phyloP scores from a whole-genome alignment of 2,797 vertebrate genomes.

The Helostoma temminkii region DNA sequence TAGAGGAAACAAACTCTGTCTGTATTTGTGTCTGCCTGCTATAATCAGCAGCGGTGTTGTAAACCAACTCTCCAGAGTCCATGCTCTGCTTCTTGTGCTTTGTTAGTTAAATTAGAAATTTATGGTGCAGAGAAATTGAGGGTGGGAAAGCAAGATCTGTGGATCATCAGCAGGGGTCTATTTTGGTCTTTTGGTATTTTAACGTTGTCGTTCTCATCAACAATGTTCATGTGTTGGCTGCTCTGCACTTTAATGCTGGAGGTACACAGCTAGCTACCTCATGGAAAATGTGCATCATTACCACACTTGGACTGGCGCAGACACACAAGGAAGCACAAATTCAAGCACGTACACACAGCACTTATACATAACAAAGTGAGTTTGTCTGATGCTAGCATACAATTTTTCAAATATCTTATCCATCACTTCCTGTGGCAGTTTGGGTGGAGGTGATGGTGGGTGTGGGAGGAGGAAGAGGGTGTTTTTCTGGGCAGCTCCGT shows the following conservation, averaged over 20 bases:
- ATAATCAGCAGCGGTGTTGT: conserved; percentile 23
- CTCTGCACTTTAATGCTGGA: conserved; percentile 49
- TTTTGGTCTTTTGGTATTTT: conserved; percentile 70
- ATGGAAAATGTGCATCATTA: conserved; percentile 86
- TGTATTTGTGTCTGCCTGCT: conserved; percentile 34
- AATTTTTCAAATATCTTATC: conserved; percentile 74
- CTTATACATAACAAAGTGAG: conserved; percentile 50
- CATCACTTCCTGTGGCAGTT: conserved; percentile 72
- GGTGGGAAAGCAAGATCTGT: conserved; percentile 71
- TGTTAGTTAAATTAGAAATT: conserved; percentile 71
- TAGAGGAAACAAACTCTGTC: conserved; percentile 14
- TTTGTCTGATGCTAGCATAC: conserved; percentile 50
- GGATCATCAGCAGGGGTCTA: conserved; percentile 64
- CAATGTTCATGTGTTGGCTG: conserved; percentile 53
- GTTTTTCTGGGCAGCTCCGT: conserved; percentile 69
- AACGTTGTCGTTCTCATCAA: conserved; percentile 60
- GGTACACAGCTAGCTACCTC: conserved; percentile 69
- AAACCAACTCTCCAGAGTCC: conserved; percentile 38
- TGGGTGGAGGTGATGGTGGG: conserved; percentile 40
- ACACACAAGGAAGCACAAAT: conserved; percentile 52
- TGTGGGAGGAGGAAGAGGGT: conserved; percentile 39
- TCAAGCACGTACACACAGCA: conserved; percentile 25
- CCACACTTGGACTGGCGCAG: conserved; percentile 63
- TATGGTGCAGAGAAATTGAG: conserved; percentile 70
- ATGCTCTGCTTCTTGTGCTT: conserved; percentile 54